These are phyloP conservation scores for Phymanthus crucifer DNA, from an alignment of 92 coral and sea anemone genomes.

Conservation along the genomic window DNA sequence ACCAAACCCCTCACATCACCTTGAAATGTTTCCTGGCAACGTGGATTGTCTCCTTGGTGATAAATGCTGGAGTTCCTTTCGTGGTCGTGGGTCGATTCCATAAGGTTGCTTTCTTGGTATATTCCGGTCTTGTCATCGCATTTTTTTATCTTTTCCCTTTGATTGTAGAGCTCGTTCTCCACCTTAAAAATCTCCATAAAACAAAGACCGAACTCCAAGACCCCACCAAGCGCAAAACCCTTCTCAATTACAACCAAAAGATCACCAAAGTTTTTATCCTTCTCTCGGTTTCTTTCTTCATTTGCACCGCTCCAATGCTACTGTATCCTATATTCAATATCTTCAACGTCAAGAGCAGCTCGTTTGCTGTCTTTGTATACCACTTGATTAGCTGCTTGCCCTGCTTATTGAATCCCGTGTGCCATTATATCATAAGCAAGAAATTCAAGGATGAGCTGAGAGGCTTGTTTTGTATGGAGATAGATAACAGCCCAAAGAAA, in stretches of 20 bases:
- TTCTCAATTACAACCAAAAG: slow-evolving; percentile 23
- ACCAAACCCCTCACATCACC: slow-evolving; percentile 13
- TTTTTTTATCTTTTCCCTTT: neutral
- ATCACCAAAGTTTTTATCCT: slow-evolving; percentile 34
- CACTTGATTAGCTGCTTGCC: slow-evolving; percentile 31
- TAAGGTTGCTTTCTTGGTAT: slow-evolving; percentile 9
- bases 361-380: slow-evolving; percentile 20
- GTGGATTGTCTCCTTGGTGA: slow-evolving; percentile 36
- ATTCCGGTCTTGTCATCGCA: slow-evolving; percentile 1
- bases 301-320: slow-evolving; percentile 23
- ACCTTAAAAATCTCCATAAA: slow-evolving; percentile 13
- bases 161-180: slow-evolving; percentile 14
- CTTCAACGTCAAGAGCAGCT: slow-evolving; percentile 3
- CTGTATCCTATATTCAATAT: slow-evolving; percentile 18
- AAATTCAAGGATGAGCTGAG: slow-evolving; percentile 39
- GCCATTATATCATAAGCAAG: slow-evolving; percentile 34
- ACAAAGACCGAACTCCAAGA: slow-evolving; percentile 22
- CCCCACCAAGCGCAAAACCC: slow-evolving; percentile 4
- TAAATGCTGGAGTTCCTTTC: slow-evolving; percentile 49
- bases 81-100: slow-evolving; percentile 34
- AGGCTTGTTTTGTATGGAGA: slow-evolving; percentile 16
- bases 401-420: slow-evolving; percentile 31
- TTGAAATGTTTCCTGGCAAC: slow-evolving; percentile 29
- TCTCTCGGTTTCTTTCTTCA: slow-evolving; percentile 23
- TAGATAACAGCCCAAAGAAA: neutral